phyloP scores from a whole-genome alignment of 1,140 invertebrate species.

The Melitaea cinxia region DNA sequence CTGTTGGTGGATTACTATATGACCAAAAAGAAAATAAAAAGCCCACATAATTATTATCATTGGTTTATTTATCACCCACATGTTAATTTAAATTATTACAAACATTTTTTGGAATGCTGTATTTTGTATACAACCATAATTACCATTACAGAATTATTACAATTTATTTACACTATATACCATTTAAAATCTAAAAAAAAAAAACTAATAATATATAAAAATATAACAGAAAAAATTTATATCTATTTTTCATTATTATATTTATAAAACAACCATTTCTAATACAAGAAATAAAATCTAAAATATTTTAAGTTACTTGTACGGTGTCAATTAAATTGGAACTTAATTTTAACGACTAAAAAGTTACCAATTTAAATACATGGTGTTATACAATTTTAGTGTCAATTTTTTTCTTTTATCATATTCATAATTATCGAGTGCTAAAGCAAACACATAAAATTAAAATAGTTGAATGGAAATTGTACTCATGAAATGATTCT shows the following conservation, averaged over 20 bases:
- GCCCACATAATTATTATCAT: conserved; percentile 37
- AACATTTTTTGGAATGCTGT: conserved; percentile 19
- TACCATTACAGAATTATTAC: conserved; percentile 1
- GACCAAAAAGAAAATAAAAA: no score
- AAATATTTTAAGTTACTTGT: neutral
- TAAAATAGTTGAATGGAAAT: no score
- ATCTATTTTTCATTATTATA: neutral
- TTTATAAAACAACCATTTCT: neutral
- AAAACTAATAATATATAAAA: conserved; percentile 13
- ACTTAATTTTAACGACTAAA: no score
- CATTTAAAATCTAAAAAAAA: neutral
- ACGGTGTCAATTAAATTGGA: neutral
- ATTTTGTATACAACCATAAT: conserved; percentile 16
- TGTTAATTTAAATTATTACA: conserved; percentile 23
- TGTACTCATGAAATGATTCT: no score
- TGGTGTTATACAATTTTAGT: no score
- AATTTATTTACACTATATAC: conserved; percentile 17
- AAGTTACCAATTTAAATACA: no score
- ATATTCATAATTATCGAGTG: no score
- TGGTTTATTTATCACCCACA: conserved; percentile 56
- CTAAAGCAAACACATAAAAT: no score
- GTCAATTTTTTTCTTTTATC: no score
- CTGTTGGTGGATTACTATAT: no score
- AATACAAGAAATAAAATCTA: neutral
- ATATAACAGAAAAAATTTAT: conserved; percentile 20